Evolutionary conservation across 2,797 vertebrate species (phyloP).

Genomic region (Sandelia bainsii): DNA sequence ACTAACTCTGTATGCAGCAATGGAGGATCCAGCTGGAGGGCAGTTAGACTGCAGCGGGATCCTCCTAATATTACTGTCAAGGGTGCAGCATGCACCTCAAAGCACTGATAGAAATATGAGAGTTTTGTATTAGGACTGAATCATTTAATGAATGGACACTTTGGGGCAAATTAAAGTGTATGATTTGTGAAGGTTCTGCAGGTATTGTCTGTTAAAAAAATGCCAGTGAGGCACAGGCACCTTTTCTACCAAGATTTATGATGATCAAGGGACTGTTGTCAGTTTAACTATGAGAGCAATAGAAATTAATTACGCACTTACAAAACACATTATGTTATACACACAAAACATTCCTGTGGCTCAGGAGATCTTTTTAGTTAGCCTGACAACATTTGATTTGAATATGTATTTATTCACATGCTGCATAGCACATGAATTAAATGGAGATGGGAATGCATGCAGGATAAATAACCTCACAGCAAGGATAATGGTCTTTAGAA

Average conservation of each 20-base stretch:
- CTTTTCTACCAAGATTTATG: constrained; percentile 51
- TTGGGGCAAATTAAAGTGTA: constrained; percentile 71
- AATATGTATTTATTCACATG: constrained; percentile 21
- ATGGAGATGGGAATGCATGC: constrained; percentile 14
- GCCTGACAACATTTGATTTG: constrained; percentile 20
- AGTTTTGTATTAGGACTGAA: constrained; percentile 65
- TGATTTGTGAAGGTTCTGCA: constrained; percentile 69
- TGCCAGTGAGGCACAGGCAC: constrained; percentile 17
- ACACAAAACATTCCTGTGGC: neutral
- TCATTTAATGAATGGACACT: constrained; percentile 71
- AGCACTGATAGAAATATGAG: constrained; percentile 57
- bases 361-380: constrained; percentile 11
- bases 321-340: constrained; percentile 5
- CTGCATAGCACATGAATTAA: neutral
- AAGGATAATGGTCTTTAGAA: neutral
- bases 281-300: constrained; percentile 26
- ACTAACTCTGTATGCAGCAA: constrained; percentile 36
- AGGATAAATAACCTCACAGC: constrained; percentile 7
- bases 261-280: constrained; percentile 43
- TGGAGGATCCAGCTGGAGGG: constrained; percentile 40
- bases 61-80: constrained; percentile 53
- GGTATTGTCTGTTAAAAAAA: constrained; percentile 59
- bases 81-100: constrained; percentile 64
- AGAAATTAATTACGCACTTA: constrained; percentile 1
- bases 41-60: constrained; percentile 36